These are phyloP conservation scores for Arctia plantaginis DNA, from an alignment of 2,888 invertebrate species.

Conservation along the genomic window DNA sequence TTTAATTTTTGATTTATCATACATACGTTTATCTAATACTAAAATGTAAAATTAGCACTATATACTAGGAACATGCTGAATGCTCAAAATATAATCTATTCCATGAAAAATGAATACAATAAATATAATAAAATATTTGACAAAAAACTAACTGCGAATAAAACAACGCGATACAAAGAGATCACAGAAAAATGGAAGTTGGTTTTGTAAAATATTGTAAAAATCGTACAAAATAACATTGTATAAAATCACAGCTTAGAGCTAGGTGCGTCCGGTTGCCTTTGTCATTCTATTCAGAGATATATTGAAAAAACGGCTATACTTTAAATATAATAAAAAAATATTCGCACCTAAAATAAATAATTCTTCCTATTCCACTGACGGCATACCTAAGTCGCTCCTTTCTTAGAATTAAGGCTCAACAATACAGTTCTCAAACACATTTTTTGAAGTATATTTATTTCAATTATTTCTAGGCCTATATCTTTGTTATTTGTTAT, in stretches of 20 bases:
- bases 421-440: not conserved
- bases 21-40: slow-evolving; percentile 16
- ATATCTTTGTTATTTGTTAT: not conserved
- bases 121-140: slow-evolving; percentile 17
- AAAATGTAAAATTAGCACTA: slow-evolving; percentile 28
- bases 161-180: slow-evolving; percentile 55
- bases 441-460: not conserved
- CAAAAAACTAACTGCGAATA: slow-evolving; percentile 39
- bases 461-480: not conserved
- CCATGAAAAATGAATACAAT: not conserved
- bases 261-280: slow-evolving; percentile 12
- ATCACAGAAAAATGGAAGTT: slow-evolving; percentile 79
- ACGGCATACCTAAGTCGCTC: slow-evolving; percentile 19
- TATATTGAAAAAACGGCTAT: not conserved
- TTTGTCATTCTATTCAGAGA: not conserved
- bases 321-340: not conserved
- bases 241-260: slow-evolving; percentile 67
- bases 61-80: slow-evolving; percentile 12
- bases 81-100: not conserved
- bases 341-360: not conserved
- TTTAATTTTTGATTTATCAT: not conserved
- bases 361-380: not conserved
- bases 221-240: slow-evolving; percentile 55
- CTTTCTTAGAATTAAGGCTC: slow-evolving; percentile 54
- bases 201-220: slow-evolving; percentile 62